These are phyloP conservation scores for Gnatocerus cornutus DNA, from an alignment of 2,888 invertebrate species.

Conservation along the genomic window DNA sequence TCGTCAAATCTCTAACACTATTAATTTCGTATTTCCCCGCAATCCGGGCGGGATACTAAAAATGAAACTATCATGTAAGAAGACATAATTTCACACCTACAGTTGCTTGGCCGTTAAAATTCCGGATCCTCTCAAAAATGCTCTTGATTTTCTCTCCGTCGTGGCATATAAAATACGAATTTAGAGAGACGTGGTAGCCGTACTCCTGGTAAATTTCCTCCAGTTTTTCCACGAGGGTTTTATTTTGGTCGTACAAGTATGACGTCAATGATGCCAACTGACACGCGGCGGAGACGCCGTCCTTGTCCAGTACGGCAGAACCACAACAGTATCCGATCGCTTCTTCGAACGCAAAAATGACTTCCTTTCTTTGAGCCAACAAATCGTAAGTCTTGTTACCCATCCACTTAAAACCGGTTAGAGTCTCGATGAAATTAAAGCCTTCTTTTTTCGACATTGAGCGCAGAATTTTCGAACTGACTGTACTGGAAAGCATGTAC, in stretches of 20 bases:
- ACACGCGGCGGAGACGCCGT: slow-evolving; percentile 94
- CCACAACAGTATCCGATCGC: slow-evolving; percentile 99
- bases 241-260: slow-evolving; percentile 77
- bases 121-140: slow-evolving; percentile 89
- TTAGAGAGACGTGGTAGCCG: slow-evolving; percentile 90
- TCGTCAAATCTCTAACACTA: slow-evolving; percentile 90
- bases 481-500: slow-evolving; percentile 94
- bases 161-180: slow-evolving; percentile 93
- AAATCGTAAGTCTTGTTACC: slow-evolving; percentile 89
- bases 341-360: slow-evolving; percentile 97
- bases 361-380: slow-evolving; percentile 80
- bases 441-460: slow-evolving; percentile 88
- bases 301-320: slow-evolving; percentile 93
- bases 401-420: slow-evolving; percentile 99
- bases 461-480: slow-evolving; percentile 94
- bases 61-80: too few relatives aligned
- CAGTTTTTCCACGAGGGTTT: slow-evolving; percentile 78
- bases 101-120: slow-evolving; percentile 76
- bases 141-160: slow-evolving; percentile 79
- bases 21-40: slow-evolving; percentile 77
- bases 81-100: too few relatives aligned
- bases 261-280: slow-evolving; percentile 84
- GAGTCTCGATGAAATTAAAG: slow-evolving; percentile 86
- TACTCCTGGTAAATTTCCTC: slow-evolving; percentile 86
- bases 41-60: slow-evolving; percentile 83